Evolutionary conservation across 2,113 vertebrate species (phyloP).

Genomic region (Uropsilus gracilis): DNA sequence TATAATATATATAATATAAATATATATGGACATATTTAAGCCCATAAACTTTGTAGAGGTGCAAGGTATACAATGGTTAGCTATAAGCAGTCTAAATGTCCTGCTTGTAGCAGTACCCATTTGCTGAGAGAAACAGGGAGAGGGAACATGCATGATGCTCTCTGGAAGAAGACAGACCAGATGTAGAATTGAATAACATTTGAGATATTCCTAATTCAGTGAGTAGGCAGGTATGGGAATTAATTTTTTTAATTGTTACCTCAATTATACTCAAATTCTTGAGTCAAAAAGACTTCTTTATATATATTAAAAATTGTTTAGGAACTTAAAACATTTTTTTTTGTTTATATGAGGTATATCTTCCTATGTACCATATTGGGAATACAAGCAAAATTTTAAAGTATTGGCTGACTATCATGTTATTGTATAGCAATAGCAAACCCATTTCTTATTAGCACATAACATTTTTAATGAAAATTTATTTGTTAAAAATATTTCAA

Average conservation of each 20-base stretch:
- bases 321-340: not conserved
- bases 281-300: not conserved
- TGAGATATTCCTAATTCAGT: not conserved
- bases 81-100: not conserved
- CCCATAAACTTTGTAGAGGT: not conserved
- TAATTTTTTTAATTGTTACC: not conserved
- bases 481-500: not conserved
- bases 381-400: constrained; percentile 2
- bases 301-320: not conserved
- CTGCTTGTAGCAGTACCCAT: fast-evolving
- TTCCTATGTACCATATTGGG: not conserved
- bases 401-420: not conserved
- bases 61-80: not conserved
- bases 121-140: not conserved
- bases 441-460: not conserved
- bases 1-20: too few species aligned
- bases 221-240: not conserved
- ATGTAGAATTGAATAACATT: not conserved
- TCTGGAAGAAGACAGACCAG: not conserved
- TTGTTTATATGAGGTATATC: not conserved
- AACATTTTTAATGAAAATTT: constrained; percentile 8
- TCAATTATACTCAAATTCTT: not conserved
- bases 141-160: not conserved
- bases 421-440: not conserved
- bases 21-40: too few species aligned